Base-by-base conservation (phyloP, 2,888 invertebrate genomes). In the Trisateles emortualis region DNA sequence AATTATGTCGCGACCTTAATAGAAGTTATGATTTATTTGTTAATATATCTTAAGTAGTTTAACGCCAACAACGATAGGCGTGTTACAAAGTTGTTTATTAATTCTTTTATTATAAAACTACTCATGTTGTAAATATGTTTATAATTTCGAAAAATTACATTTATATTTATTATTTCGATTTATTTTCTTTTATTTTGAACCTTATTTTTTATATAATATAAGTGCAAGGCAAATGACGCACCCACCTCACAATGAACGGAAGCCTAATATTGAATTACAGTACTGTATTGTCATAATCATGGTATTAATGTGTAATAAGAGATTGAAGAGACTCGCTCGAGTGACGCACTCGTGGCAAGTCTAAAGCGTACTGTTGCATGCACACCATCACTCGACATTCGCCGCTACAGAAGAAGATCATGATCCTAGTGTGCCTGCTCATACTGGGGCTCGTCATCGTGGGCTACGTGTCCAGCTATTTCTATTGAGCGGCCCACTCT, bases 361-460 rank as follows among this genome's bases (percentile, higher is more conserved):
- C 70, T 87, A 86, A 88, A 90, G 87, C 82, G 87, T 86, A 89
- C 81, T 91, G 90, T 92, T 92, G 82, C 92, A 92, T 92, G 91
- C 76, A 74, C 78, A 73, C 60, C 59, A 68, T 64, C 71, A 67
- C 69, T 63, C 69, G 72, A 51, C 72, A 64, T 57, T 68, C 65
- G 84, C 79, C 87, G 95, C 65, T 45, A 95, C 96, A 96, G 96
- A 97, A 97, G 96, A 96, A 96, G 95, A 96, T 97, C 94, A 96
- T 97, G 96, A 97, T 97, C 95, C 95, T 97, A 93, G 95, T 97
- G 94, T 97, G 97, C 95, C 95, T 97, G 93, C 95, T 96, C 90
- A 95, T 97, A 92, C 94, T 96, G 94, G 95, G 95, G 89, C 94
- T 96, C 93, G 95, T 97, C 87, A 94, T 96, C 89, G 96, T 96